Evolutionary conservation across 2,888 invertebrate species (phyloP).

Genomic region (Nephrotoma appendiculata): DNA sequence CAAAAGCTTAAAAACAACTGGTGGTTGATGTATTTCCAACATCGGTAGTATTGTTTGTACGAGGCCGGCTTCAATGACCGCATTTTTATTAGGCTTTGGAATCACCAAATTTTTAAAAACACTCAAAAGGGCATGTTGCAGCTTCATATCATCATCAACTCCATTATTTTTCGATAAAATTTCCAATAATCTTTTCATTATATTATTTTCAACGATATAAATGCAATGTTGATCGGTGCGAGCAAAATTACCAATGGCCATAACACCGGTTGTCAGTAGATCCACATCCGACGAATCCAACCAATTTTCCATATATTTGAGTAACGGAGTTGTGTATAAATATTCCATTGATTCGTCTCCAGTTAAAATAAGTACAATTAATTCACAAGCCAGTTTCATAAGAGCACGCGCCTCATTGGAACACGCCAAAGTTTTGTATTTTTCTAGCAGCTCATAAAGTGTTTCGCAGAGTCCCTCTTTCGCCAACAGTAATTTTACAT

Average conservation of each 20-base stretch:
- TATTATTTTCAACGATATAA: constrained; percentile 63
- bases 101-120: constrained; percentile 66
- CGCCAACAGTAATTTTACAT: constrained; percentile 61
- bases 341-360: constrained; percentile 81
- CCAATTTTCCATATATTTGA: constrained; percentile 58
- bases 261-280: constrained; percentile 64
- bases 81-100: constrained; percentile 57
- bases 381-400: constrained; percentile 72
- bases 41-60: constrained; percentile 58
- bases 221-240: constrained; percentile 72
- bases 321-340: constrained; percentile 60
- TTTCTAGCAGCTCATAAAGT: constrained; percentile 57
- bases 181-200: constrained; percentile 53
- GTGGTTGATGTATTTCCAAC: constrained; percentile 50
- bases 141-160: constrained; percentile 42
- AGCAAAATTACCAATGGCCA: constrained; percentile 83
- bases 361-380: constrained; percentile 69
- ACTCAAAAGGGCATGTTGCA: constrained; percentile 38
- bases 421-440: constrained; percentile 46
- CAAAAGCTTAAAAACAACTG: constrained; percentile 73
- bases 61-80: constrained; percentile 56
- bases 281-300: constrained; percentile 56
- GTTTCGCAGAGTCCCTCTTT: constrained; percentile 61
- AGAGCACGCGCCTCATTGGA: constrained; percentile 49
- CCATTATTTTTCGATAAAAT: constrained; percentile 40